Evolutionary conservation across 2,888 invertebrate genomes (phyloP), one percentile per base, ranked within the genome.

Genomic region (Eristalis intricaria): DNA sequence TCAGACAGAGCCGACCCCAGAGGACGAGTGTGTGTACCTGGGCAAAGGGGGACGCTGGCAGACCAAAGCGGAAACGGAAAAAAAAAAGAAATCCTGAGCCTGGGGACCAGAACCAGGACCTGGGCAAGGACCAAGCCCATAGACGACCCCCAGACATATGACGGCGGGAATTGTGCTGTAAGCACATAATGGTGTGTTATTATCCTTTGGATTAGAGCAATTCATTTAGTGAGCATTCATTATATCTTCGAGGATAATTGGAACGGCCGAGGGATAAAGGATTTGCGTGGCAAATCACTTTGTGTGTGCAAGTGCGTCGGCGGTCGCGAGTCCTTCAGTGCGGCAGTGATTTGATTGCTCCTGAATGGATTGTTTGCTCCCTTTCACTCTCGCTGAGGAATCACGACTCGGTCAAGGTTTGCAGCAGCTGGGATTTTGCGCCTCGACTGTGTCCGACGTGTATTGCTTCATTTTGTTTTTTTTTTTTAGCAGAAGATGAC

Each of bases 141-240:
- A n/a, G 32, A 43, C 56, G 64, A 58, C 58, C 71, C 19, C 19
- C 29, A 63, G 70, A 68, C 80, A 74, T 64, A 80, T 80, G 68
- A 74, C 26, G 43, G 4, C 15, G 38, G 68, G 58, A 56, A 38
- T 32, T 66, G 38, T 43, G n/a, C 40, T 68, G 61, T 56, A 50
- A 32, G 66, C 68, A 69, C 73, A 81, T 75, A 64, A 81, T 69
- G 74, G 81, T 69, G 74, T 73, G 81, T 74, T 81, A 75, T 81
- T 81, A 81, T 81, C 74, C 69, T 40, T 50, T 64, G 81, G 81
- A 81, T 81, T 81, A 81, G 74, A 75, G 74, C 69, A 68, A 81
- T 81, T 81, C 81, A 76, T 76, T 83, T 61, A 61, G 71, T 64
- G 66, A 66, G 56, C 65, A 71, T 66, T 77, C 63, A 77, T 77